Evolutionary conservation across 2,113 vertebrate species (phyloP).

Genomic region (Tichodroma muraria): DNA sequence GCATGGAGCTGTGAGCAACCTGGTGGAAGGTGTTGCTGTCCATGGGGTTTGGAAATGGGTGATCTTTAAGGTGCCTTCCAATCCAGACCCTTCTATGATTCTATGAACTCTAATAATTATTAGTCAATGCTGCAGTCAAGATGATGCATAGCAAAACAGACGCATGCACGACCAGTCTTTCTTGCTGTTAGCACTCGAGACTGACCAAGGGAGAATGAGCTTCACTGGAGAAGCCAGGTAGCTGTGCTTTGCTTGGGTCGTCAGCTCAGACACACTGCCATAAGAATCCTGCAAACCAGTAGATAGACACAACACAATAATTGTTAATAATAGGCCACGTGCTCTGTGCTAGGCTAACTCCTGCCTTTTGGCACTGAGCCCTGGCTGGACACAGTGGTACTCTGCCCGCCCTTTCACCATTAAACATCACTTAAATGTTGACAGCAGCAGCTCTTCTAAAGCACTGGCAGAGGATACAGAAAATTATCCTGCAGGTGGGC

Average conservation of each 20-base stretch:
- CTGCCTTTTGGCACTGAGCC: background rate
- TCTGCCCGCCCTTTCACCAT: background rate
- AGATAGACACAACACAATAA: background rate
- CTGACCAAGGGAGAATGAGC: background rate
- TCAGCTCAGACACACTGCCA: background rate
- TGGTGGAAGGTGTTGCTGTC: background rate
- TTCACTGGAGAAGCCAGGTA: background rate
- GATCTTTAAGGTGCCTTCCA: background rate
- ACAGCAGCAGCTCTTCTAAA: background rate
- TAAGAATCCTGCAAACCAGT: background rate
- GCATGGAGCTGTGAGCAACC: background rate
- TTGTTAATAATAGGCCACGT: background rate
- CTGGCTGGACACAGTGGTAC: background rate
- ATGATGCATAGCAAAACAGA: background rate
- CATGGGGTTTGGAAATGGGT: background rate
- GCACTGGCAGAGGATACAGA: background rate
- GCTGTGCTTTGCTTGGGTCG: background rate
- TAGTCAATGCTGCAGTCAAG: background rate
- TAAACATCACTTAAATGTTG: background rate
- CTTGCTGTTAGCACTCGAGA: background rate
- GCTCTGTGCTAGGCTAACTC: background rate
- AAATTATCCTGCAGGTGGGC: background rate
- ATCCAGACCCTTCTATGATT: background rate
- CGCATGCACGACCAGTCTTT: background rate
- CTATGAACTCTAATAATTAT: background rate